Evolutionary conservation across 2,888 invertebrate genomes (phyloP).

Genomic region (Steinernema scapterisci): DNA sequence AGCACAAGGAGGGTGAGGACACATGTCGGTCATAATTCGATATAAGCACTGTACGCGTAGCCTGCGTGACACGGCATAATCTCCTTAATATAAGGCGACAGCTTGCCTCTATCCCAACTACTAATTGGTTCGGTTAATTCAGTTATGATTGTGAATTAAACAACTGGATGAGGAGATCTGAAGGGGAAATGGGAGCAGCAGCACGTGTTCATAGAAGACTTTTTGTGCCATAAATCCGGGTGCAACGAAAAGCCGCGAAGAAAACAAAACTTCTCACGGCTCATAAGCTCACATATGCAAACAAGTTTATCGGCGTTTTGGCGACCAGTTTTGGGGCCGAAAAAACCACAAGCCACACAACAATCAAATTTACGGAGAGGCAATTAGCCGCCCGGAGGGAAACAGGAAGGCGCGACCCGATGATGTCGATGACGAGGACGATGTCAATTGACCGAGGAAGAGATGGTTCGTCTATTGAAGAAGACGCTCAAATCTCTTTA

Average conservation of each 20-base stretch:
- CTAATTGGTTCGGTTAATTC: conserved; percentile 5
- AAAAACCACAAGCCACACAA: conserved; percentile 23
- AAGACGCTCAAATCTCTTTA: not conserved
- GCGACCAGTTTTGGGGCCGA: conserved; percentile 25
- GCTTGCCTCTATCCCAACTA: conserved; percentile 18
- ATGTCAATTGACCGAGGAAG: conserved; percentile 8
- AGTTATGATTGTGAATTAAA: conserved; percentile 15
- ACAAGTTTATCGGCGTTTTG: conserved; percentile 26
- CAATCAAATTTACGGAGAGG: conserved; percentile 29
- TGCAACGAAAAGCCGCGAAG: not conserved
- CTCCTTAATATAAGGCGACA: conserved; percentile 26
- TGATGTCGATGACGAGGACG: conserved; percentile 17
- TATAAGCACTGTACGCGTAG: conserved; percentile 13
- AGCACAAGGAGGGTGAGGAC: not conserved
- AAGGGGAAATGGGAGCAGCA: not conserved
- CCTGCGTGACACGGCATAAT: not conserved
- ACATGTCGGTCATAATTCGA: conserved; percentile 29
- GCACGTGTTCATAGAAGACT: not conserved
- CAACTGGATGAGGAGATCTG: not conserved
- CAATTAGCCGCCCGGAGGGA: conserved; percentile 31
- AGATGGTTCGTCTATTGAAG: not conserved
- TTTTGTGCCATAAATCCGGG: not conserved
- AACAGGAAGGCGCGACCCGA: conserved; percentile 30
- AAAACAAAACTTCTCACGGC: conserved; percentile 30
- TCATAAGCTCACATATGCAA: conserved; percentile 25